Base-by-base conservation (phyloP, 2,888 invertebrate genomes). In the Glaucopsyche alexis region DNA sequence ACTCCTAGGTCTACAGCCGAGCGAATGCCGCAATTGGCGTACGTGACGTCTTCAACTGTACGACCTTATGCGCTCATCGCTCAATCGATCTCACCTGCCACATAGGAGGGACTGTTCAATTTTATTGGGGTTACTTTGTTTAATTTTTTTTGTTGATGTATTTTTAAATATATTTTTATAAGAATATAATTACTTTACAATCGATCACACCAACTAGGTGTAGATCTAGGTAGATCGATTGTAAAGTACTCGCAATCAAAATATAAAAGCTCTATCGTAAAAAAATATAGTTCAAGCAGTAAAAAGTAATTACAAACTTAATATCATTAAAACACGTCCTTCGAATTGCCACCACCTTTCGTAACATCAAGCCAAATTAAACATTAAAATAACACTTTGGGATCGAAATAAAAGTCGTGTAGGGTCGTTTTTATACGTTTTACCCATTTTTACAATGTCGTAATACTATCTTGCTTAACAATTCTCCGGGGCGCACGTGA, bases 381-480 rank as follows among this genome's bases (percentile, higher is more conserved):
- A 69, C 47, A 69, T 69, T 49, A 49, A 69, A 69, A 47, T 42
- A 50, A 72, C 55, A 66, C 70, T 66, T 73, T 55, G 75, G 81
- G 80, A 79, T 79, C 80, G 81, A 81, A 81, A 81, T 88, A 87
- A 89, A 90, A 84, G 89, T 89, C 89, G 86, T 81, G 80, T 78
- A 81, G 80, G 78, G 80, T 82, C 80, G 84, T 83, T 85, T 80
- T 78, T 77, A 80, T 82, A 87, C 86, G 88, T 84, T 83, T 87
- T 86, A 82, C 81, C 80, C 80, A 80, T 84, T 82, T 90, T 89
- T 89, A 90, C 85, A 87, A 84, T 74, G 83, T 83, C 85, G 85
- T 89, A 86, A 85, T 81, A 78, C 84, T 81, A 83, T 79, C 80
- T 83, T 80, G 79, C 80, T 82, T 65, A 71, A 73, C 38, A 72